A percentile compares a stretch with the other conserved stretches of the same genome.
Conservation (phyloP, 2,113 vertebrate genomes). For the Limnothrissa miodon region DNA sequence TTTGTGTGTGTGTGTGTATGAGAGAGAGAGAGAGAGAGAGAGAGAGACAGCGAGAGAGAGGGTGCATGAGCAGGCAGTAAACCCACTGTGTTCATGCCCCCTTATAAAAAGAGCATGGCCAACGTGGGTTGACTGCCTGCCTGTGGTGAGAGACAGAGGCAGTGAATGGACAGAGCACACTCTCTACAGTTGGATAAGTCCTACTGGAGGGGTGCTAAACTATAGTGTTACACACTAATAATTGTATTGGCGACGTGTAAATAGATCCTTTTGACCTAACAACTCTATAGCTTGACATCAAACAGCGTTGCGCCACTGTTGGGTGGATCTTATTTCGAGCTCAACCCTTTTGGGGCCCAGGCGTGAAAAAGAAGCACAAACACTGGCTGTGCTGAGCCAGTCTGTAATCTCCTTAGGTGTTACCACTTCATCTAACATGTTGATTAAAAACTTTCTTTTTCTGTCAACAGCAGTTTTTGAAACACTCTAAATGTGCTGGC, state of each 20-base stretch:
- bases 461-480: background rate
- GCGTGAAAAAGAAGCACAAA: background rate
- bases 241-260: background rate
- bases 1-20: conserved; percentile 11
- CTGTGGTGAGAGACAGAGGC: background rate
- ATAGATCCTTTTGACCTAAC: background rate
- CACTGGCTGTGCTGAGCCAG: background rate
- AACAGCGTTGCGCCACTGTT: background rate
- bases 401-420: background rate
- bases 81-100: too few relatives aligned
- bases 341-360: background rate
- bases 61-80: too few relatives aligned
- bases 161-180: background rate
- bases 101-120: background rate
- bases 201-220: background rate
- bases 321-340: conserved; percentile 2
- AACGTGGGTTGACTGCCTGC: background rate
- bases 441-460: background rate
- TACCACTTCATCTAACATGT: too few relatives aligned
- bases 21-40: too few relatives aligned
- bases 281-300: conserved; percentile 13
- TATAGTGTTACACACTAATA: background rate
- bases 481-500: background rate
- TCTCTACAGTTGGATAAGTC: background rate
- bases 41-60: too few relatives aligned